phyloP scores from a whole-genome alignment of 2,888 invertebrate species.

The Caenorhabditis becei region DNA sequence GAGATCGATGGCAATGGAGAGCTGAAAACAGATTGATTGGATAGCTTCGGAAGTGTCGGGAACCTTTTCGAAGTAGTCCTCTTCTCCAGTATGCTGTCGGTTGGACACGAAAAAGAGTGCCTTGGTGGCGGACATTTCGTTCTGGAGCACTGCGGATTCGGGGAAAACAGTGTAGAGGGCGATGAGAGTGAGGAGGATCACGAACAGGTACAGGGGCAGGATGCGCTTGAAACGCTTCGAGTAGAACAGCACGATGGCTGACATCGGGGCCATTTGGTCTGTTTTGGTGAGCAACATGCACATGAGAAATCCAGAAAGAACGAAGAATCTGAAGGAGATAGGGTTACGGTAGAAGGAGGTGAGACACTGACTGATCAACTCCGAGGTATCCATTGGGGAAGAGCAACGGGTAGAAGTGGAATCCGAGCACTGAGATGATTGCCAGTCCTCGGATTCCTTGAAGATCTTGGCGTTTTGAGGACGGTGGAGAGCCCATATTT shows the following conservation, averaged over 20 bases:
- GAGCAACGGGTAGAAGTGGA: constrained; percentile 60
- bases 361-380: constrained; percentile 62
- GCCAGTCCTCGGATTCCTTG: constrained; percentile 65
- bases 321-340: constrained; percentile 42
- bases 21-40: constrained; percentile 33
- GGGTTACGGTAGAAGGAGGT: too few species aligned
- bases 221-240: constrained; percentile 44
- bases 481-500: too few species aligned
- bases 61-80: constrained; percentile 49
- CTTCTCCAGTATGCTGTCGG: constrained; percentile 39
- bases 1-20: constrained; percentile 60
- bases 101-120: constrained; percentile 46
- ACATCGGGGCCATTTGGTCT: neutral
- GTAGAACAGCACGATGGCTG: constrained; percentile 22
- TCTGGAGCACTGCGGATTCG: constrained; percentile 11
- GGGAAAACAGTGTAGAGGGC: constrained; percentile 38
- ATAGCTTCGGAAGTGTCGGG: neutral
- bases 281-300: constrained; percentile 47
- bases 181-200: constrained; percentile 17
- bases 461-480: constrained; percentile 32
- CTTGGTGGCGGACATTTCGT: constrained; percentile 25
- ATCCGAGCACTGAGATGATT: constrained; percentile 58
- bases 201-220: constrained; percentile 37
- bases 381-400: constrained; percentile 67
- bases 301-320: constrained; percentile 49